A percentile compares a stretch with the other conserved stretches of the same genome.
These are phyloP conservation scores for Mactra quadrangularis DNA, from an alignment of 1,140 invertebrate genomes.

Conservation along the genomic window DNA sequence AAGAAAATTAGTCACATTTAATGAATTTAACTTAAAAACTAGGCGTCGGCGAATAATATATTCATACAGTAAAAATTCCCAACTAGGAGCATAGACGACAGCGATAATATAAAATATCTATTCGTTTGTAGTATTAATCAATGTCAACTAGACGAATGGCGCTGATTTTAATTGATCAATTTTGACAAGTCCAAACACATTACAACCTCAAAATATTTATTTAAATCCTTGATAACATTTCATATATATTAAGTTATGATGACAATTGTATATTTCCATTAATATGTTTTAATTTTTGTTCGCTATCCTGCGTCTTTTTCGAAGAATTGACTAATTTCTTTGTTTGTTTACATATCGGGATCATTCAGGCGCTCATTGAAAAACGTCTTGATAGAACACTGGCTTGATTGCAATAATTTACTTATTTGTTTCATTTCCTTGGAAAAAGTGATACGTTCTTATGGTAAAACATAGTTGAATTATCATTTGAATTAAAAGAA, in stretches of 20 bases:
- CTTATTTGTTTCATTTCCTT: neutral
- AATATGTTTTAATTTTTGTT: neutral
- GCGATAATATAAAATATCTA: too few relatives aligned
- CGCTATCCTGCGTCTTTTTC: neutral
- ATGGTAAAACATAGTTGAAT: constrained; percentile 9
- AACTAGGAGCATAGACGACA: too few relatives aligned
- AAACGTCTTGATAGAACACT: too few relatives aligned
- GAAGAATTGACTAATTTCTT: neutral
- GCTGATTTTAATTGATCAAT: constrained; percentile 27
- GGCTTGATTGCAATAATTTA: too few relatives aligned
- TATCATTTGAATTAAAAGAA: neutral
- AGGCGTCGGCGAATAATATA: too few relatives aligned
- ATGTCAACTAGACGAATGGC: constrained; percentile 26
- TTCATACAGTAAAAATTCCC: too few relatives aligned
- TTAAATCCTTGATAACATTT: neutral
- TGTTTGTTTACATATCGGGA: neutral
- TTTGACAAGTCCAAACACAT: constrained; percentile 29
- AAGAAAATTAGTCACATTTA: too few relatives aligned
- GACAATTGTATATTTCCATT: neutral
- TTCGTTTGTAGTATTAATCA: too few relatives aligned
- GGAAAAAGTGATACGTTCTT: neutral
- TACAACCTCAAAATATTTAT: neutral
- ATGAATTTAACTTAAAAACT: too few relatives aligned
- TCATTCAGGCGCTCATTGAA: constrained; percentile 13
- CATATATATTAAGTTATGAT: neutral